phyloP scores from a whole-genome alignment of 2,113 vertebrate genomes.

The Tragulus kanchil region DNA sequence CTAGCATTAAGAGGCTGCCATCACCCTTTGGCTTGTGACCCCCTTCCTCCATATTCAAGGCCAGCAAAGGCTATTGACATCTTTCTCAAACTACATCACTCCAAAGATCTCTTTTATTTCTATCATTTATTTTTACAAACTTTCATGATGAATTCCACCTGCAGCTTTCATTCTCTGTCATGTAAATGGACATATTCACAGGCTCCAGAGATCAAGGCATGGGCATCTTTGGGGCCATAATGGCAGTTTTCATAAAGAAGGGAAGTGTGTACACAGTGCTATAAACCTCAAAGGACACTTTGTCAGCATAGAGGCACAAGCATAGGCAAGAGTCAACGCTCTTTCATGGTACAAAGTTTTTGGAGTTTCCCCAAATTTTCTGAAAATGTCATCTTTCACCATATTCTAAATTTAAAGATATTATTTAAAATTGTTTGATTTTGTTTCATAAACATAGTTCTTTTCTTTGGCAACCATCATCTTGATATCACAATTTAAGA shows the following conservation, averaged over 20 bases:
- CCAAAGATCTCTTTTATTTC: neutral
- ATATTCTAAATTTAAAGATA: neutral
- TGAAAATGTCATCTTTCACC: neutral
- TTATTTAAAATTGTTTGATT: neutral
- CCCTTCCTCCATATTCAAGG: neutral
- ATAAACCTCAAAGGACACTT: neutral
- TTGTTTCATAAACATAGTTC: neutral
- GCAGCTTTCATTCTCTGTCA: neutral
- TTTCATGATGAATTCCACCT: neutral
- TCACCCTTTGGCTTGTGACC: neutral
- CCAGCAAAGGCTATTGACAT: neutral
- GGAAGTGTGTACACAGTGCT: neutral
- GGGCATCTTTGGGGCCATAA: neutral
- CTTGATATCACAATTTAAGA: neutral
- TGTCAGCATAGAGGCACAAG: neutral
- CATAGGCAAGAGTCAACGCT: neutral
- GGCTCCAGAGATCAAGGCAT: neutral
- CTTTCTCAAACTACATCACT: neutral
- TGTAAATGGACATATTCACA: neutral
- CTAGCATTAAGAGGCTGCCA: neutral
- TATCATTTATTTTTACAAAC: neutral
- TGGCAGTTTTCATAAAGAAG: neutral
- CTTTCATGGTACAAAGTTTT: no score
- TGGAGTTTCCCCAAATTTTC: neutral
- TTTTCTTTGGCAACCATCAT: slow-evolving; percentile 27